phyloP scores from a whole-genome alignment of 1,140 invertebrate species.

The Drosophila burlai region DNA sequence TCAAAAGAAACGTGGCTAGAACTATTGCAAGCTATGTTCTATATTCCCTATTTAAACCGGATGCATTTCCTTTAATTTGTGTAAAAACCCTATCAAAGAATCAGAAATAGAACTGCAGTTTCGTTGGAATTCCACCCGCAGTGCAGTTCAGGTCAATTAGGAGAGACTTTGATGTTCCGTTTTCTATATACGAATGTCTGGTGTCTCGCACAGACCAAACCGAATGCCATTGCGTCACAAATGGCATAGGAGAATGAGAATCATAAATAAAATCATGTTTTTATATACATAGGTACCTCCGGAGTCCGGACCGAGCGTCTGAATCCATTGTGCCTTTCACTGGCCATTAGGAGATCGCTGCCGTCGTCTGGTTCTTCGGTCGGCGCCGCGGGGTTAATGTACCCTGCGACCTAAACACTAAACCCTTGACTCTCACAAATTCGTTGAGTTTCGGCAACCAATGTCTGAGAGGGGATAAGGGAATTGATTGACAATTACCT shows the following conservation, averaged over 20 bases:
- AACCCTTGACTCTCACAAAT: conserved; percentile 25
- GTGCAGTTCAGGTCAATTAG: conserved; percentile 26
- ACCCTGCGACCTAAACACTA: conserved; percentile 33
- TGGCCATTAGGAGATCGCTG: conserved; percentile 40
- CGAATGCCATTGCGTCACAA: conserved; percentile 33
- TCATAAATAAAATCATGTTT: conserved; percentile 37
- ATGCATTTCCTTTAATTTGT: conserved; percentile 9
- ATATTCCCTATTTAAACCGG: neutral
- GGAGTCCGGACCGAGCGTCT: conserved; percentile 6
- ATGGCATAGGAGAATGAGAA: too few species aligned
- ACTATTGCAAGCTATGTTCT: neutral
- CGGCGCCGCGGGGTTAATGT: conserved; percentile 75
- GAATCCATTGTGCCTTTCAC: conserved; percentile 21
- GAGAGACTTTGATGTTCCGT: conserved; percentile 15
- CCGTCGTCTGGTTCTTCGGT: conserved; percentile 42
- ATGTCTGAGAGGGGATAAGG: neutral
- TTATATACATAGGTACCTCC: conserved; percentile 17
- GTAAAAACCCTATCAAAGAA: neutral
- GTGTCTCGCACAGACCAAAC: conserved; percentile 30
- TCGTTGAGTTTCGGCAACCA: neutral
- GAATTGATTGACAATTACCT: conserved; percentile 62
- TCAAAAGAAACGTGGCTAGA: conserved; percentile 1
- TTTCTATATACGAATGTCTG: conserved; percentile 8
- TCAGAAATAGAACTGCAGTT: conserved; percentile 2
- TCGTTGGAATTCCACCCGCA: conserved; percentile 15